Evolutionary conservation across 2,797 vertebrate species (phyloP), one percentile per base, ranked within the genome.

Genomic region (Pseudotriccus pelzelni): DNA sequence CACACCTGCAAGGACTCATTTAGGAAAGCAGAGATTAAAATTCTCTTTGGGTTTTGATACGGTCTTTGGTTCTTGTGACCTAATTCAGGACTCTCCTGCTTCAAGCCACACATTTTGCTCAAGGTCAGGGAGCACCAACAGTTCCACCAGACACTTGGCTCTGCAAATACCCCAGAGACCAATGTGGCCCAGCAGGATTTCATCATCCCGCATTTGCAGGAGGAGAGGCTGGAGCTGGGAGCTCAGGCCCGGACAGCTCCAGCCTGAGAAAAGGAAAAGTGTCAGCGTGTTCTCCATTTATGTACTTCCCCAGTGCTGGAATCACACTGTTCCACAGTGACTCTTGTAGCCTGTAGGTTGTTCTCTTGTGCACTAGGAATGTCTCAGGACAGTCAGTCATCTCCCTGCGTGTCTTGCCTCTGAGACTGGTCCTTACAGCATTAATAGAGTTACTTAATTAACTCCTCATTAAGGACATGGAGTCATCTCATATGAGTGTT

Each of bases 401-500:
- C 32, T 68, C 56, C 46, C n/a, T 46, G 19, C 58, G 25, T 52
- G 68, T 79, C 44, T 90, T 52, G 76, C 83, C 89, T 86, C 60
- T 63, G 63, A 85, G 79, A 34, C 34, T 62, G 8, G 0, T 76
- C 1, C 0, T 70, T 89, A 75, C 20, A 28, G 27, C 59, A 84
- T 76, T 88, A 84, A 84, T 85, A 77, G 67, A 89, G 85, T 56
- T 30, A n/a, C 13, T 90, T 96, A 87, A 74, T 83, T 64, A 50
- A 28, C 27, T 50, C 27, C 75, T 96, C 58, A 58, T 89, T 89
- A 97, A 87, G 72, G 87, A 94, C 80, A 81, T 50, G 50, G 89
- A 87, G 37, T 23, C n/a, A 53, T 89, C 87, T 94, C 5, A 5
- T 70, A 27, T 30, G 88, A 90, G 69, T 50, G 56, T 76, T 86